Evolutionary conservation across 2,113 vertebrate species (phyloP).

Genomic region (Podarcis cretensis): DNA sequence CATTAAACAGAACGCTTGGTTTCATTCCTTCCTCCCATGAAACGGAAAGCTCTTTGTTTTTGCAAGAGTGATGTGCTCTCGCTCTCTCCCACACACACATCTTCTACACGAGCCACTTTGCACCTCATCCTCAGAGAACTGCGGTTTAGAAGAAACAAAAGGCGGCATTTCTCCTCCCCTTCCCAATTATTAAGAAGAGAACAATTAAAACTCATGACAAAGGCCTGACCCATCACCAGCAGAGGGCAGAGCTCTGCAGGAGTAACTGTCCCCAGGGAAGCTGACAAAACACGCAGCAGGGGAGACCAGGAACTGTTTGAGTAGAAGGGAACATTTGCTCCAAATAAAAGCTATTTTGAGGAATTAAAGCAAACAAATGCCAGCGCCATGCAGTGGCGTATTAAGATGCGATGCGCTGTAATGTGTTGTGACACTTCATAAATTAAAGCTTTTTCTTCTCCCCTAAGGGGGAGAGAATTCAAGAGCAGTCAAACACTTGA

Average conservation of each 20-base stretch:
- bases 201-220: constrained; percentile 46
- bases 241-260: constrained; percentile 47
- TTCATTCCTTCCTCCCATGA: background rate
- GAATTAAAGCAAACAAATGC: constrained; percentile 74
- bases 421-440: constrained; percentile 75
- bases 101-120: constrained; percentile 14
- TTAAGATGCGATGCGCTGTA: constrained; percentile 69
- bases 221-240: constrained; percentile 51
- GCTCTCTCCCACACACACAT: background rate
- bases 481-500: constrained; percentile 65
- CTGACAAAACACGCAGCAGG: constrained; percentile 41
- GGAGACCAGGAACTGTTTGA: constrained; percentile 64
- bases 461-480: constrained; percentile 60
- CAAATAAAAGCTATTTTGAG: constrained; percentile 75
- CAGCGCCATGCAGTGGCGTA: constrained; percentile 52
- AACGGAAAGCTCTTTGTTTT: background rate
- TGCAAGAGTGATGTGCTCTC: background rate
- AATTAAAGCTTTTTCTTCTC: constrained; percentile 73
- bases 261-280: constrained; percentile 65
- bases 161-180: constrained; percentile 3
- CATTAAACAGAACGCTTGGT: background rate
- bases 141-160: constrained; percentile 42
- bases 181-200: constrained; percentile 53
- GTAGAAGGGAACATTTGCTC: constrained; percentile 70
- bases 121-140: constrained; percentile 7